These are phyloP conservation scores for Callipepla squamata DNA, from an alignment of 2,113 vertebrate genomes.

Conservation along the genomic window DNA sequence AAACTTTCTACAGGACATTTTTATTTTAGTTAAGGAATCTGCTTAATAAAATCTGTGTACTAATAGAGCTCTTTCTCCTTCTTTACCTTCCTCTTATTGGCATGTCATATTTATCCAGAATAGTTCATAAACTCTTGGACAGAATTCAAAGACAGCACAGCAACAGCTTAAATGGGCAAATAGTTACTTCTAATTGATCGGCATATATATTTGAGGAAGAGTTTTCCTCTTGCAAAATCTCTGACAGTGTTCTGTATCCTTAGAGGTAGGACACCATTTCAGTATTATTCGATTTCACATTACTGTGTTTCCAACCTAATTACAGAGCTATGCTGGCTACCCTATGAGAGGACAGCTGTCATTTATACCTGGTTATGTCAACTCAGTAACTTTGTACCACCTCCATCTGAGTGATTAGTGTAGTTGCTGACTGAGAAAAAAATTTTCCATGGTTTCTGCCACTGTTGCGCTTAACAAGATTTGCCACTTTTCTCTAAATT, in stretches of 20 bases:
- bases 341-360: background rate
- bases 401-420: background rate
- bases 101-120: background rate
- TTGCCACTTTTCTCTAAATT: background rate
- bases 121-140: background rate
- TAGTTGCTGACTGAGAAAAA: conserved; percentile 11
- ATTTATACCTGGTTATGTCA: background rate
- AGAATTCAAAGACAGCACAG: background rate
- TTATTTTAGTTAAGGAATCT: background rate
- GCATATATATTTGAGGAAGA: background rate
- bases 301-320: background rate
- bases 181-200: background rate
- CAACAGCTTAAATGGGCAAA: background rate
- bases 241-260: background rate
- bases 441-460: background rate
- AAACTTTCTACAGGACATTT: background rate
- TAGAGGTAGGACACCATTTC: background rate
- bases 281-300: background rate
- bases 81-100: background rate
- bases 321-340: background rate
- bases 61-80: background rate
- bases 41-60: background rate
- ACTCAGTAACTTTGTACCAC: background rate
- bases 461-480: background rate
- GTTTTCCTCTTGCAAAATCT: background rate